Evolutionary conservation across 1,140 invertebrate genomes (phyloP).

Genomic region (Hylaeus volcanicus): DNA sequence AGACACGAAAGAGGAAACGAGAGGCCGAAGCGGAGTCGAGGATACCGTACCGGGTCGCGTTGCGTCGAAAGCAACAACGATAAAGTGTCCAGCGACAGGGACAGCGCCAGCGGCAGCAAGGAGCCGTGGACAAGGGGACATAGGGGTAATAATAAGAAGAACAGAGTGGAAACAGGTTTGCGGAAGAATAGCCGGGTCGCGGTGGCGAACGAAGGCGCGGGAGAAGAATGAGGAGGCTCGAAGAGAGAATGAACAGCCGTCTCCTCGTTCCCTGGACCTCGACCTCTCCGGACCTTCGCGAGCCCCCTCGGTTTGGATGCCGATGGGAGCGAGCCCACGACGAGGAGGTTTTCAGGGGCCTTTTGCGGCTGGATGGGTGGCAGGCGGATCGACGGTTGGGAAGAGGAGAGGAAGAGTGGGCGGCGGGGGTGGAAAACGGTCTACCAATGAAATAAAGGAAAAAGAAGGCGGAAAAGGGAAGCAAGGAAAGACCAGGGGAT

Average conservation of each 20-base stretch:
- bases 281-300: slow-evolving; percentile 3
- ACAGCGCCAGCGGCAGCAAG: slow-evolving; percentile 63
- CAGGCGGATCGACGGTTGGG: slow-evolving; percentile 16
- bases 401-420: slow-evolving; percentile 23
- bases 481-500: slow-evolving; percentile 45
- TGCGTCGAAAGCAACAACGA: slow-evolving; percentile 63
- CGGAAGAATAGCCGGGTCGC: slow-evolving; percentile 67
- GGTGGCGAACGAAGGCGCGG: slow-evolving; percentile 32
- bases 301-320: not conserved
- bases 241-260: slow-evolving; percentile 23
- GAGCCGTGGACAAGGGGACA: slow-evolving; percentile 5
- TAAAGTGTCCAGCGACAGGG: slow-evolving; percentile 69
- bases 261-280: slow-evolving; percentile 13
- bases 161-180: slow-evolving; percentile 75
- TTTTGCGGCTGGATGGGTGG: not conserved
- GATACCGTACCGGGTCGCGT: slow-evolving; percentile 32
- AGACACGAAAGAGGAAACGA: not conserved
- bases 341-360: slow-evolving; percentile 33
- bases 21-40: not conserved
- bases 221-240: slow-evolving; percentile 42
- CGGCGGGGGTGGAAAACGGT: slow-evolving; percentile 16
- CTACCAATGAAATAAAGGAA: slow-evolving; percentile 51
- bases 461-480: slow-evolving; percentile 12
- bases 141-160: slow-evolving; percentile 73
- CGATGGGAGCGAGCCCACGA: slow-evolving; percentile 6